Base-by-base conservation (phyloP, 64 coral and sea anemone genomes). In the Montipora capricornis region DNA sequence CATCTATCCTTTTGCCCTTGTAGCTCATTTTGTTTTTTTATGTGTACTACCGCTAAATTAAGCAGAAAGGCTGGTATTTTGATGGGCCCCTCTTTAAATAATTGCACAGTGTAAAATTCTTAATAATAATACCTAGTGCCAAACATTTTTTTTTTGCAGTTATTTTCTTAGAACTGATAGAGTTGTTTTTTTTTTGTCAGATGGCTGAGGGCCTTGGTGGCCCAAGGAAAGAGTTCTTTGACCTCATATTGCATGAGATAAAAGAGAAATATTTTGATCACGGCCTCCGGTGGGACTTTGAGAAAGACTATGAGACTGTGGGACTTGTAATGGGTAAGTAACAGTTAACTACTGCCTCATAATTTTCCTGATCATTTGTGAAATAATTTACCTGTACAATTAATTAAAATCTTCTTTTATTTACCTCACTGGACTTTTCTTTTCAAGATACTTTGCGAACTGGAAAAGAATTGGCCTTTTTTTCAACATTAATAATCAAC, bases 1-100 rank as follows among this genome's bases (percentile, higher is more conserved):
- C 8, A 71, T 71, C 68, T 71, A 15, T 71, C 68, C 68, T 71
- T 71, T 71, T 71, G 68, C 68, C 68, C 68, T 71, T 71, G 8
- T 71, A 71, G 68, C 68, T 71, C 68, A 71, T 71, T 71, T 71
- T 71, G 68, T 71, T 71, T 15, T 71, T 71, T 71, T 17, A 2
- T 71, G 68, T 71, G 68, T 71, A 20, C 68, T 17, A 71, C 68
- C n/a, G 68, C 14, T 71, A 71, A 71, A 71, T 71, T 71, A 71
- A 71, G n/a, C 68, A 71, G 68, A 71, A 59, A 71, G 68, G 68
- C 68, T 71, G 29, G 29, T 71, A 71, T 71, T 71, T 71, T 17
- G 68, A 71, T 71, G 68, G 68, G 5, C n/a, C 68, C 8, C 68
- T 71, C 5, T 5, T 71, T 71, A 71, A 71, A 71, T 71, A 71